Base-by-base conservation (phyloP, 2,888 invertebrate species). In the Serrognathus titanus region DNA sequence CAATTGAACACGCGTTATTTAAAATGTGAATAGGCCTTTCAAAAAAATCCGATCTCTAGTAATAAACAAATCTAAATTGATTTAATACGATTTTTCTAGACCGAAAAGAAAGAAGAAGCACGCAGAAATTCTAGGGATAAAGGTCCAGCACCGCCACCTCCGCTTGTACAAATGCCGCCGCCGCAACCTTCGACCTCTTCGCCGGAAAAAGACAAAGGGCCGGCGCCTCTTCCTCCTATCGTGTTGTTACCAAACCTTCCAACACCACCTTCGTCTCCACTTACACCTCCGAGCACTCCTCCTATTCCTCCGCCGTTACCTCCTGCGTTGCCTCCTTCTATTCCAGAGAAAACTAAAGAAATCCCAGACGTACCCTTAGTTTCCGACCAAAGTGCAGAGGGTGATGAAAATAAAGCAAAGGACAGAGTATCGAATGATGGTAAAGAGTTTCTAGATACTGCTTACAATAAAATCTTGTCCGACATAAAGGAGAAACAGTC, bases 81-180 rank as follows among this genome's bases (percentile, higher is more conserved):
- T 39, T 45, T 41, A 35, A 35, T 37, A 10, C 10, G 20, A 13
- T 12, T 53, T 59, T 64, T 69, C 13, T 70, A 88, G 87, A 82
- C 85, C 71, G 84, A 87, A 60, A 90, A 89, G 77, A 89, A 88
- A 74, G 82, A 82, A 59, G 78, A 78, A 48, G 82, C 82, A 66
- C 80, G 83, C 58, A 78, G 82, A 71, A 74, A 79, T 54, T 82
- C 83, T 11, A 78, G 81, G 41, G 90, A 91, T 70, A 92, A 92
- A 75, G 92, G 92, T 58, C 90, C 90, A 57, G 92, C 90, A 45
- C 92, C 90, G 9, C 85, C 85, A 55, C 90, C 91, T 46, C 71
- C 66, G 20, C 47, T 36, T 35, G 36, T 16, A 20, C 51, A 51
- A 48, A 59, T 58, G n/a, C 55, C 71, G 63, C 50, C 65, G 63